Evolutionary conservation across 2,113 vertebrate genomes (phyloP).

Genomic region (Lontra canadensis): DNA sequence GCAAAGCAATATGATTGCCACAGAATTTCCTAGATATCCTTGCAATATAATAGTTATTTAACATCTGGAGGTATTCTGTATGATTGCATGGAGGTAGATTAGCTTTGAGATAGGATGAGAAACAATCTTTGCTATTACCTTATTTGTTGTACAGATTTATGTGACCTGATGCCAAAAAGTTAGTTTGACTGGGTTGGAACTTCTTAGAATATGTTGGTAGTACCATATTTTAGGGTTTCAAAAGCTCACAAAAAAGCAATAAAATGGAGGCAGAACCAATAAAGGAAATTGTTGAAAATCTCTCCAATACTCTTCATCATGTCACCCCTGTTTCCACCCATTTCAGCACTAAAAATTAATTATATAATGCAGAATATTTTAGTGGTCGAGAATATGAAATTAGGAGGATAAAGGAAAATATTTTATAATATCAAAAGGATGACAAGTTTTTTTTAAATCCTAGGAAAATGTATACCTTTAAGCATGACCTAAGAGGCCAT

Average conservation of each 20-base stretch:
- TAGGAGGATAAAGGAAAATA: neutral
- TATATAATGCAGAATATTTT: neutral
- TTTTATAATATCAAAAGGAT: neutral
- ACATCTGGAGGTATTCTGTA: neutral
- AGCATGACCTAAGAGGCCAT: neutral
- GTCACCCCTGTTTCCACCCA: neutral
- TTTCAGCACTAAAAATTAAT: neutral
- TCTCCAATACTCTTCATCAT: neutral
- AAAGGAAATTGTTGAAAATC: neutral
- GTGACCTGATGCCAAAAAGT: neutral
- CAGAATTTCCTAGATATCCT: neutral
- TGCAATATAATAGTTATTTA: neutral
- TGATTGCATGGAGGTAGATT: neutral
- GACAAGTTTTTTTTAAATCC: neutral
- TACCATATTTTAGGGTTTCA: neutral
- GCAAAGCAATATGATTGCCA: neutral
- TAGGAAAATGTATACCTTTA: neutral
- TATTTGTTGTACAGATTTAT: neutral
- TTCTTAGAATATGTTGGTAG: neutral
- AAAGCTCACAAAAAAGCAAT: neutral
- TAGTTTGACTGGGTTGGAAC: neutral
- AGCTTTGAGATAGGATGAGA: neutral
- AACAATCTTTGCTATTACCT: neutral
- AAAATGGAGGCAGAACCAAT: neutral
- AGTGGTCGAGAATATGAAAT: neutral